phyloP scores from a whole-genome alignment of 1,140 invertebrate genomes.

The Aradophagus sp. region DNA sequence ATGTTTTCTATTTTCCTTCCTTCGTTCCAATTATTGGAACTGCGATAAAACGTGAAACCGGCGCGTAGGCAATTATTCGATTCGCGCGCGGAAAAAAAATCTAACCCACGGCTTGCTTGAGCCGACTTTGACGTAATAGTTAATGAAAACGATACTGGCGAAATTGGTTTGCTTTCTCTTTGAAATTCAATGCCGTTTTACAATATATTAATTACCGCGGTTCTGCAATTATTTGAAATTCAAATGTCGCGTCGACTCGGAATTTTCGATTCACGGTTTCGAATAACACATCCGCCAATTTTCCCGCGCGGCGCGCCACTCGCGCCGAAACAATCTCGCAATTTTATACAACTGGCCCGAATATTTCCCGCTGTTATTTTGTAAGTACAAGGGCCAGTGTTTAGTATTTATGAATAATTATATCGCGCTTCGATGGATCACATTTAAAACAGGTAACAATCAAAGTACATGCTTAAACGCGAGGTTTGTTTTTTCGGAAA shows the following conservation, averaged over 20 bases:
- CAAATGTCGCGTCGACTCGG: conserved; percentile 29
- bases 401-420: too few relatives aligned
- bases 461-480: too few relatives aligned
- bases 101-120: conserved; percentile 11
- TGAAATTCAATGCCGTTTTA: conserved; percentile 50
- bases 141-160: conserved; percentile 38
- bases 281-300: conserved; percentile 41
- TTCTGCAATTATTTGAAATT: conserved; percentile 54
- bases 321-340: conserved; percentile 25
- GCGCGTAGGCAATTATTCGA: too few relatives aligned
- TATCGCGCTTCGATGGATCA: too few relatives aligned
- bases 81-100: conserved; percentile 4
- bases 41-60: too few relatives aligned
- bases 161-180: conserved; percentile 47
- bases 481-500: too few relatives aligned
- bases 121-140: conserved; percentile 32
- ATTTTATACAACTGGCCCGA: conserved; percentile 13
- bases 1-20: too few relatives aligned
- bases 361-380: too few relatives aligned
- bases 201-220: conserved; percentile 55
- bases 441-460: too few relatives aligned
- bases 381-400: too few relatives aligned
- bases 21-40: too few relatives aligned
- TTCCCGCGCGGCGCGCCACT: conserved; percentile 9
- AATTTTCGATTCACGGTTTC: conserved; percentile 38